Evolutionary conservation across 2,113 vertebrate genomes (phyloP).

Genomic region (Galemys pyrenaicus): DNA sequence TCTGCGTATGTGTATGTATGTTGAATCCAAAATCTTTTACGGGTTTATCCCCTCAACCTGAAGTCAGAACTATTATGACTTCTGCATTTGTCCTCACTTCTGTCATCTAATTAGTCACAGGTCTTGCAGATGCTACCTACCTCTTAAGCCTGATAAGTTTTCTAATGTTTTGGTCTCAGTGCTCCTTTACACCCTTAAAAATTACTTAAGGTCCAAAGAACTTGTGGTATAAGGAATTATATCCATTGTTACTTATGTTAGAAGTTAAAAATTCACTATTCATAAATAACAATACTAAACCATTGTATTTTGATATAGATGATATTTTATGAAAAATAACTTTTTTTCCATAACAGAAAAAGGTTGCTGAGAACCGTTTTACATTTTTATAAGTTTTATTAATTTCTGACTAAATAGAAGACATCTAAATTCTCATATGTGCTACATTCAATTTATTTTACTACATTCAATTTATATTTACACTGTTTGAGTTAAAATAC

Average conservation of each 20-base stretch:
- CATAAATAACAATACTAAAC: not conserved
- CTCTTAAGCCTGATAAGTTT: not conserved
- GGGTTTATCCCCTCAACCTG: not conserved
- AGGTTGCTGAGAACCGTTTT: not conserved
- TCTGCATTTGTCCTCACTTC: not conserved
- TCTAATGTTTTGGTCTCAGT: not conserved
- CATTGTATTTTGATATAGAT: slow-evolving; percentile 9
- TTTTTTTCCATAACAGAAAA: not conserved
- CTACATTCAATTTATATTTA: not conserved
- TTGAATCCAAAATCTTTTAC: too few species aligned
- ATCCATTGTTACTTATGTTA: not conserved
- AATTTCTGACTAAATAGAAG: not conserved
- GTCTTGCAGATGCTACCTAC: not conserved
- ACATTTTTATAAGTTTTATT: not conserved
- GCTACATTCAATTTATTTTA: not conserved
- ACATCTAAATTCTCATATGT: not conserved
- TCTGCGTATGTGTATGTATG: too few species aligned
- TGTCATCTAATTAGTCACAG: not conserved
- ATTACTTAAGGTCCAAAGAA: not conserved
- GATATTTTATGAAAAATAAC: slow-evolving; percentile 4
- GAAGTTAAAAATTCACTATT: not conserved
- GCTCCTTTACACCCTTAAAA: not conserved
- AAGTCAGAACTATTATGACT: not conserved
- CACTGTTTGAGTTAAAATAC: not conserved
- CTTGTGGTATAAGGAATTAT: not conserved